Evolutionary conservation across 92 coral and sea anemone genomes (phyloP).

Genomic region (Meandrina meandrites): DNA sequence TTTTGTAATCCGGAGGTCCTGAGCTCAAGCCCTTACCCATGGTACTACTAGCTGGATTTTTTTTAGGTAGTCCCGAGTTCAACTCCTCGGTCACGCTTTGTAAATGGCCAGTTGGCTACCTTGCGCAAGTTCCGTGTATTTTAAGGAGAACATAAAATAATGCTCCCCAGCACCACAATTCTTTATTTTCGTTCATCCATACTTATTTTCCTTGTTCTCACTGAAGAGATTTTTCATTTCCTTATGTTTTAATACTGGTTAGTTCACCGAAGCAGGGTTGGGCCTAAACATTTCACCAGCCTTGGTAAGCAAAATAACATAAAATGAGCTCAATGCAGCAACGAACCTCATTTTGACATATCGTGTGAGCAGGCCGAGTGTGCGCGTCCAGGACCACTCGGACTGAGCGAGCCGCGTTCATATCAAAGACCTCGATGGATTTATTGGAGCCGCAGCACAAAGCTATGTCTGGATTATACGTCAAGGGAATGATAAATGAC

Average conservation of each 20-base stretch:
- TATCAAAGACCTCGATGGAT: constrained; percentile 89
- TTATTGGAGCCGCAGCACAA: constrained; percentile 94
- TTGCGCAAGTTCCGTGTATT: neutral
- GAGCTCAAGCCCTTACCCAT: no score
- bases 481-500: constrained; percentile 37
- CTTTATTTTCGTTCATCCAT: no score
- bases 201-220: no score
- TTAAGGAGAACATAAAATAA: no score
- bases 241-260: neutral
- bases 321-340: neutral
- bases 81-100: neutral
- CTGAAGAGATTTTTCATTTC: neutral
- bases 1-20: neutral
- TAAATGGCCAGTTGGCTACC: neutral
- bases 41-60: neutral
- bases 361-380: constrained; percentile 80
- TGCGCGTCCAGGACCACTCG: constrained; percentile 89
- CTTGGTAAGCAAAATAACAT: neutral
- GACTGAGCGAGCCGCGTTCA: constrained; percentile 87
- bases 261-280: neutral
- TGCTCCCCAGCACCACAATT: no score
- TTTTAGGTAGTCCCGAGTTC: neutral
- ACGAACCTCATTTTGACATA: constrained; percentile 88
- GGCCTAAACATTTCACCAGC: neutral
- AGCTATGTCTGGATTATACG: constrained; percentile 70